Evolutionary conservation across 2,797 vertebrate species (phyloP), one percentile per base, ranked within the genome.

Genomic region (Mus caroli): DNA sequence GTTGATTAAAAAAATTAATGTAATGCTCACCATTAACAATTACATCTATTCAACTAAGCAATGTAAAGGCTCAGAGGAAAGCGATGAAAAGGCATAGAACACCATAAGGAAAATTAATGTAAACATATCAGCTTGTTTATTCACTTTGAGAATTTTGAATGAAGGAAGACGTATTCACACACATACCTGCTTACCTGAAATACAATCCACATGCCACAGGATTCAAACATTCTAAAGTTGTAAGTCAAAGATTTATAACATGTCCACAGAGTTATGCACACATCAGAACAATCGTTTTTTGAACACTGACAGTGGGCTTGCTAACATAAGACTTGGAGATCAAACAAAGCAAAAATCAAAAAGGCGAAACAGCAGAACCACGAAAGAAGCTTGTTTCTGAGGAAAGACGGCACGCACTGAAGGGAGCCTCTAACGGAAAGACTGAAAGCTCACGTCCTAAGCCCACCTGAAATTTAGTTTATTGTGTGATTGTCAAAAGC

Each of bases 1-100:
- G 71, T 40, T 89, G 90, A 67, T 71, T 94, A 77, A 92, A 92
- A 85, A 95, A 92, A 82, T 83, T 80, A 87, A 94, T 79, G 82
- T 50, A 96, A 86, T 52, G 56, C 91, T 83, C 94, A 91, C 67
- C 60, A 90, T 84, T 62, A 94, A 75, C 95, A 88, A 52, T 79
- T 24, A 80, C 31, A 91, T 73, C 40, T 94, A 75, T 86, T 94
- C 90, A 94, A 40, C 43, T 34, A 62, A 43, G 64, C 82, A 94
- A 93, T 92, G n/a, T 58, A 85, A 93, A 95, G 79, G 22, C 24
- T 92, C 60, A 34, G 77, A 60, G 46, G 73, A 90, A 85, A 89
- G 56, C 77, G 73, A 40, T 50, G 50, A 90, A 95, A 91, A 91
- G 40, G 54, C 67, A 91, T 88, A 77, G 13, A 69, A 93, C 92